phyloP scores from a whole-genome alignment of 2,797 vertebrate species.

The Diplodus puntazzo region DNA sequence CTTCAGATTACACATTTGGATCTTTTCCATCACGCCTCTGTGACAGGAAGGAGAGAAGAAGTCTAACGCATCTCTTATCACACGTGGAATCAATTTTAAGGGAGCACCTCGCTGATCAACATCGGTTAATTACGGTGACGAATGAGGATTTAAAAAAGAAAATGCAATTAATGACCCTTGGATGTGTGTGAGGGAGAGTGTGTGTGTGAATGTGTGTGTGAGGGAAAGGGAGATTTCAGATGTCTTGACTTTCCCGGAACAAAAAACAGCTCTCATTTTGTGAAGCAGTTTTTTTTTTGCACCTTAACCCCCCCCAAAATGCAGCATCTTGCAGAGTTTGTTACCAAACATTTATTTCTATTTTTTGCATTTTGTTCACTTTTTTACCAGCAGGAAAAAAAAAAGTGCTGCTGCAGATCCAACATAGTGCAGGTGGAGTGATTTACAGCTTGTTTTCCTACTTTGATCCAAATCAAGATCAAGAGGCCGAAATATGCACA shows the following conservation, averaged over 20 bases:
- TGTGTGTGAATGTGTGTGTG: slow-evolving; percentile 11
- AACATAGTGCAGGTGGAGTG: slow-evolving; percentile 28
- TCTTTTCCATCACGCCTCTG: slow-evolving; percentile 86
- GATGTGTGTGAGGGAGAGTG: slow-evolving; percentile 35
- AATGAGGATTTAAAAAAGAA: slow-evolving; percentile 86
- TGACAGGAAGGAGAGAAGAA: slow-evolving; percentile 80
- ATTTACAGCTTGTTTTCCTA: slow-evolving; percentile 73
- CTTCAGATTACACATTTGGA: slow-evolving; percentile 90
- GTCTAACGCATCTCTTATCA: slow-evolving; percentile 84
- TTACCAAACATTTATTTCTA: slow-evolving; percentile 39
- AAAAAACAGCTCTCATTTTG: slow-evolving; percentile 37
- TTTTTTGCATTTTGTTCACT: slow-evolving; percentile 43
- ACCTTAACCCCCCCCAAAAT: slow-evolving; percentile 22
- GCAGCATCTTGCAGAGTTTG: slow-evolving; percentile 43
- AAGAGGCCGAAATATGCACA: slow-evolving; percentile 36
- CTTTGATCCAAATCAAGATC: slow-evolving; percentile 72
- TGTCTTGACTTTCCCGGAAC: slow-evolving; percentile 51
- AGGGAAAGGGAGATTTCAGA: slow-evolving; percentile 24
- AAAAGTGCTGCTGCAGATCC: slow-evolving; percentile 47
- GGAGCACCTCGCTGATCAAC: slow-evolving; percentile 81
- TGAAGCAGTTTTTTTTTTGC: slow-evolving; percentile 18
- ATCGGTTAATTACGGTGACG: slow-evolving; percentile 82
- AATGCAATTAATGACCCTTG: slow-evolving; percentile 86
- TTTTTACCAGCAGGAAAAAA: slow-evolving; percentile 38
- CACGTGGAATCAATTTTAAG: slow-evolving; percentile 88